Percentiles rank a stretch among this genome's conserved stretches.
phyloP scores from a whole-genome alignment of 2,888 invertebrate genomes.

The Drosophila lacicola region DNA sequence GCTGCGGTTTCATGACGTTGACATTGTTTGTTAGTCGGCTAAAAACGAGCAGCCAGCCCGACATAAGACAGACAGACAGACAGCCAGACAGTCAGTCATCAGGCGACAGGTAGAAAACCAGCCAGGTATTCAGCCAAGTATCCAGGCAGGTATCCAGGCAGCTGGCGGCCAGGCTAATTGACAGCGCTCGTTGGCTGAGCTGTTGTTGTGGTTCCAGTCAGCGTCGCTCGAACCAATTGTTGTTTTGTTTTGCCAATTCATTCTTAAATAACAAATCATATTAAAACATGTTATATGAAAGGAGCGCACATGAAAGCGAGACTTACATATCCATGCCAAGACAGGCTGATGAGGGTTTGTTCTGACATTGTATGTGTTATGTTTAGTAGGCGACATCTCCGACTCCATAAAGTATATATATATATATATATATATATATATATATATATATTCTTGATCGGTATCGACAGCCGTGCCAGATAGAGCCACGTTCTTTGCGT shows the following conservation, averaged over 20 bases:
- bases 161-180: slow-evolving; percentile 42
- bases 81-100: slow-evolving; percentile 4
- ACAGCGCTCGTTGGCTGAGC: slow-evolving; percentile 33
- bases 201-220: slow-evolving; percentile 9
- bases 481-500: no score
- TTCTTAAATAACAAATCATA: not conserved
- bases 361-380: no score
- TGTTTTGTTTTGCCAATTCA: not conserved
- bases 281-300: not conserved
- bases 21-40: slow-evolving; percentile 48
- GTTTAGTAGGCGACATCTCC: no score
- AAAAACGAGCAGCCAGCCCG: slow-evolving; percentile 12
- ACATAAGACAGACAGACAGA: not conserved
- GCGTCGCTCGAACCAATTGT: not conserved
- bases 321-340: not conserved
- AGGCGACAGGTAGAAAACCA: slow-evolving; percentile 8
- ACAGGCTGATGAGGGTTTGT: not conserved
- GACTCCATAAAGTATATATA: no score
- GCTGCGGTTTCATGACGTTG: slow-evolving; percentile 61
- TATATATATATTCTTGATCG: no score
- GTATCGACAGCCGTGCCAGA: no score
- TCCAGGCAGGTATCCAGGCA: slow-evolving; percentile 1
- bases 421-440: no score
- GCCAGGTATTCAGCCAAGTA: slow-evolving; percentile 1
- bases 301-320: not conserved